Base-by-base conservation (phyloP, 2,113 vertebrate genomes). In the Motacilla alba region DNA sequence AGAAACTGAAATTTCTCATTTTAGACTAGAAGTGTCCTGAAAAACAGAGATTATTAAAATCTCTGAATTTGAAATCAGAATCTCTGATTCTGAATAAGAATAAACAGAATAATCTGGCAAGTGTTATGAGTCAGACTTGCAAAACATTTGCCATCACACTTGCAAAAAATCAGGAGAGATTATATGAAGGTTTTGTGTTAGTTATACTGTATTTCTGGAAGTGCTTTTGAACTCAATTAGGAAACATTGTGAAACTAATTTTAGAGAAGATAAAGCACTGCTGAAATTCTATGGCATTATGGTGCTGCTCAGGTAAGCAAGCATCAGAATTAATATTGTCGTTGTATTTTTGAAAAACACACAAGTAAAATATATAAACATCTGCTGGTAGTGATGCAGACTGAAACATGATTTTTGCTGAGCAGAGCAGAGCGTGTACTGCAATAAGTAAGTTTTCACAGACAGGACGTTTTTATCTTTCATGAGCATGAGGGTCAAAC, bases 401-500 rank as follows among this genome's bases (percentile, higher is more conserved):
- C 22, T 3, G 6, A 82, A 75, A 31, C 3, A 17, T 2, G 35
- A 49, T 22, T 77, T 94, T 60, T 91, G 37, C 55, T 60, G 47
- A 80, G 49, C 6, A 88, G 50, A 80, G 49, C 6, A 86, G 58
- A 89, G 35, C 44, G 16, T 59, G 22, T 19, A 69, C 17, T 5
- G 2, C 67, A 64, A 22, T 39, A 30, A 67, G 9, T 8, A 18
- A 70, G 7, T n/a, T 58, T 52, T 64, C 43, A 75, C 6, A 0
- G 1, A 13, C 30, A 72, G 26, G 26, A 72, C 49, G 17, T 13
- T 26, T 41, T 63, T 15, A 5, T 69, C 13, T 62, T 76, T 22
- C 0, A 2, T 9, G 15, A 66, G 13, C 0, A 2, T 10, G 7
- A 83, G n/a, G 23, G 27, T 56, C 44, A 53, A 94, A n/a, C 15